Evolutionary conservation across 2,113 vertebrate genomes (phyloP).

Genomic region (Oxyura jamaicensis): DNA sequence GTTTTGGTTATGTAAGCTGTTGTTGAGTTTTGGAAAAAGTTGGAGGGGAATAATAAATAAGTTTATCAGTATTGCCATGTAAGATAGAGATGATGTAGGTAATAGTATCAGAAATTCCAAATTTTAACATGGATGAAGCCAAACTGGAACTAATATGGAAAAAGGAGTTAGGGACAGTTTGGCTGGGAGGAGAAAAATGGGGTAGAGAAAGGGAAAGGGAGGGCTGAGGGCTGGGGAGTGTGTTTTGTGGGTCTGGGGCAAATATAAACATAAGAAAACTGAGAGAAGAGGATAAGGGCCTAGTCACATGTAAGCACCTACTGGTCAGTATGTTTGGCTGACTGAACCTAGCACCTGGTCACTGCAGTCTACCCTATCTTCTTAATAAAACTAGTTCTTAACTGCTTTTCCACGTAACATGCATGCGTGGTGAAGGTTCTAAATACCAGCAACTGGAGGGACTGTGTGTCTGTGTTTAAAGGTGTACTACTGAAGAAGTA

Average conservation of each 20-base stretch:
- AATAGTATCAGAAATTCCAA: background rate
- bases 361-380: background rate
- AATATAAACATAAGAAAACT: background rate
- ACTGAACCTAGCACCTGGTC: background rate
- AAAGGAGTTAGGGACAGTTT: background rate
- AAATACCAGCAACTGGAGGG: background rate
- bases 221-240: accelerated
- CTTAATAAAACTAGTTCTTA: background rate
- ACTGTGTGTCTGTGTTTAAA: background rate
- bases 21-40: background rate
- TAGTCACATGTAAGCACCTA: background rate
- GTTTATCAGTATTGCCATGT: background rate
- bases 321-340: background rate
- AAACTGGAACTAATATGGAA: background rate
- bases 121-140: background rate
- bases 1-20: background rate
- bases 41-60: background rate
- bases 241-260: background rate
- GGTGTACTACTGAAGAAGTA: background rate
- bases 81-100: background rate
- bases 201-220: background rate
- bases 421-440: background rate
- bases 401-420: background rate
- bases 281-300: background rate
- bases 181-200: accelerated